Percentiles rank a stretch among this genome's conserved stretches.
Conservation (phyloP, 2,888 invertebrate species). For the Pollenia amentaria region DNA sequence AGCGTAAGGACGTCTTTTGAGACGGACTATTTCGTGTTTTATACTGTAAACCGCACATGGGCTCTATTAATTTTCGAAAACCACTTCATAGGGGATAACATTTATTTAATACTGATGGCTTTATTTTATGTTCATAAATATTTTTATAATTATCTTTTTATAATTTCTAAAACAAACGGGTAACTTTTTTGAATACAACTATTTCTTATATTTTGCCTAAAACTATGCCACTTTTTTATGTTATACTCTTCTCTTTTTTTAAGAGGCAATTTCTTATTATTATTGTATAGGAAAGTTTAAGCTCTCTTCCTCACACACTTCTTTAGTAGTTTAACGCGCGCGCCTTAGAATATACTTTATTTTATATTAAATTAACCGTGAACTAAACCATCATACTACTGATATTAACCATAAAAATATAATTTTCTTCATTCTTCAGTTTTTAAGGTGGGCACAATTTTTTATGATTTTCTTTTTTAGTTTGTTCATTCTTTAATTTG, state of each 20-base stretch:
- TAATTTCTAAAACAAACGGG: background rate
- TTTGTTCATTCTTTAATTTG: background rate
- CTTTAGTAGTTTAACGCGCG: constrained; percentile 35
- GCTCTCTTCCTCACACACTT: constrained; percentile 3
- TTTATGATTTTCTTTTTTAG: background rate
- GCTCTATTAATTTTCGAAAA: constrained; percentile 83
- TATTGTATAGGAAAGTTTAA: constrained; percentile 3
- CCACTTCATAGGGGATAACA: constrained; percentile 62
- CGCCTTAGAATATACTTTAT: constrained; percentile 54
- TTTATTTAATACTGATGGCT: constrained; percentile 25
- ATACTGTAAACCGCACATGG: constrained; percentile 98
- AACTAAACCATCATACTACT: constrained; percentile 42
- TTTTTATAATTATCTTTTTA: constrained; percentile 4
- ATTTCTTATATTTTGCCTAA: background rate
- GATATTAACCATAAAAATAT: constrained; percentile 37
- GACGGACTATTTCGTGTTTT: constrained; percentile 98
- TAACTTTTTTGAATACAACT: constrained; percentile 19
- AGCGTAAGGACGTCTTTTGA: constrained; percentile 97
- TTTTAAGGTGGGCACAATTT: constrained; percentile 34
- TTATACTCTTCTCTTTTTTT: constrained; percentile 9
- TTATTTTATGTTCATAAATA: constrained; percentile 30
- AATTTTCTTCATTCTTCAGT: constrained; percentile 3
- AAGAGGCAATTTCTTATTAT: background rate
- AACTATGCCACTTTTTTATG: constrained; percentile 37
- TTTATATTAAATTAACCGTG: constrained; percentile 30